Conservation (phyloP, 1,140 invertebrate genomes). For the Macrobrachium rosenbergii region DNA sequence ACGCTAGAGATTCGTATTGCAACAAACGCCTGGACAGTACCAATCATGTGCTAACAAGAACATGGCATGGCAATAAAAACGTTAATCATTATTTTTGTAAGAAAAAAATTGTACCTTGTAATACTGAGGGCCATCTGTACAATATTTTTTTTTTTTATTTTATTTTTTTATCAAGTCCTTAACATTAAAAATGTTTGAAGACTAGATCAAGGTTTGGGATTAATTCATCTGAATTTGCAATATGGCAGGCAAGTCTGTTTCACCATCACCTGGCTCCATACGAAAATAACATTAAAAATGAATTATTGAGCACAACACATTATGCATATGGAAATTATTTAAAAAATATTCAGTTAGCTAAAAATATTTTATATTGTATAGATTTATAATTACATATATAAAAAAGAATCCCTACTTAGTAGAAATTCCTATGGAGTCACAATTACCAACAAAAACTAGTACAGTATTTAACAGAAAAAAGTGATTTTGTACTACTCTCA, state of each 20-base stretch:
- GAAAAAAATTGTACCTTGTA: constrained; percentile 63
- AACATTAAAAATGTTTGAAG: constrained; percentile 65
- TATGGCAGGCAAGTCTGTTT: constrained; percentile 64
- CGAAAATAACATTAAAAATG: constrained; percentile 55
- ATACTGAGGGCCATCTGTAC: constrained; percentile 63
- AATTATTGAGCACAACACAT: constrained; percentile 63
- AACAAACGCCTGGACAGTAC: constrained; percentile 59
- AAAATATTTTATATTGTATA: constrained; percentile 57
- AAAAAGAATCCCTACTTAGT: constrained; percentile 61
- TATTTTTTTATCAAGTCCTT: constrained; percentile 62
- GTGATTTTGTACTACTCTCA: constrained; percentile 57
- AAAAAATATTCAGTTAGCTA: constrained; percentile 62
- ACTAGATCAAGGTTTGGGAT: constrained; percentile 64
- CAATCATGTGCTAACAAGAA: constrained; percentile 61
- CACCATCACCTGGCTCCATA: constrained; percentile 62
- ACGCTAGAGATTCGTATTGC: constrained; percentile 62
- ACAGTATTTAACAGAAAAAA: constrained; percentile 55
- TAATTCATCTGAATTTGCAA: constrained; percentile 61
- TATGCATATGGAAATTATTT: constrained; percentile 60
- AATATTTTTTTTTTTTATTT: constrained; percentile 57
- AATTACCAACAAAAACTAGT: constrained; percentile 42
- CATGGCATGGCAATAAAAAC: constrained; percentile 57
- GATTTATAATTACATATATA: constrained; percentile 34
- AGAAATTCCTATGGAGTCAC: constrained; percentile 45
- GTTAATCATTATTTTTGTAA: background rate